Conservation (phyloP, 2,113 vertebrate species). For the Grammomys dolichurus region DNA sequence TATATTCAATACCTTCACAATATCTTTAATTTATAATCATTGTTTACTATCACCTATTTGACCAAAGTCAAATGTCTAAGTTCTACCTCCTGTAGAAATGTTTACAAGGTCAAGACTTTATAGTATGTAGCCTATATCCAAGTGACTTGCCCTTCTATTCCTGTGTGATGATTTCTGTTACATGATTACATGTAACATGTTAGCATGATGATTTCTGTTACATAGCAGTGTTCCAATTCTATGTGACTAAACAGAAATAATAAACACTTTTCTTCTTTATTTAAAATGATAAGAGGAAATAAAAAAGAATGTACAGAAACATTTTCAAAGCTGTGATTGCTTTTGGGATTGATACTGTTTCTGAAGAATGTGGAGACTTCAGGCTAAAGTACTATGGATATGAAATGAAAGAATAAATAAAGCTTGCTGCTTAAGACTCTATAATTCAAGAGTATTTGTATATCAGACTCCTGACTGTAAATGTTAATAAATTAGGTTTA, state of each 20-base stretch:
- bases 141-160: conserved; percentile 76
- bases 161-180: conserved; percentile 78
- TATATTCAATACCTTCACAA: conserved; percentile 86
- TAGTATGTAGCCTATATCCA: conserved; percentile 82
- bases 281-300: conserved; percentile 61
- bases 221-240: conserved; percentile 74
- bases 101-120: conserved; percentile 89
- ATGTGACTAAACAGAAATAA: conserved; percentile 67
- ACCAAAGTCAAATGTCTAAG: conserved; percentile 86
- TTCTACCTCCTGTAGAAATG: conserved; percentile 92
- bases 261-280: conserved; percentile 59
- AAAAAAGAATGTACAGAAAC: conserved; percentile 60
- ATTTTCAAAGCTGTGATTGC: conserved; percentile 48
- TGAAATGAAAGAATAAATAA: neutral
- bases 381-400: neutral
- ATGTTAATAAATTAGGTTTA: neutral
- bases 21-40: conserved; percentile 89
- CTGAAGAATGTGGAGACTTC: conserved; percentile 30
- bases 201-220: conserved; percentile 77
- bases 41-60: conserved; percentile 89
- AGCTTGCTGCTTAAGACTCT: neutral
- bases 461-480: neutral
- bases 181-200: neutral
- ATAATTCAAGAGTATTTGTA: neutral
- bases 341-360: conserved; percentile 47